phyloP scores from a whole-genome alignment of 1,140 invertebrate genomes.

The Prorops nasuta region DNA sequence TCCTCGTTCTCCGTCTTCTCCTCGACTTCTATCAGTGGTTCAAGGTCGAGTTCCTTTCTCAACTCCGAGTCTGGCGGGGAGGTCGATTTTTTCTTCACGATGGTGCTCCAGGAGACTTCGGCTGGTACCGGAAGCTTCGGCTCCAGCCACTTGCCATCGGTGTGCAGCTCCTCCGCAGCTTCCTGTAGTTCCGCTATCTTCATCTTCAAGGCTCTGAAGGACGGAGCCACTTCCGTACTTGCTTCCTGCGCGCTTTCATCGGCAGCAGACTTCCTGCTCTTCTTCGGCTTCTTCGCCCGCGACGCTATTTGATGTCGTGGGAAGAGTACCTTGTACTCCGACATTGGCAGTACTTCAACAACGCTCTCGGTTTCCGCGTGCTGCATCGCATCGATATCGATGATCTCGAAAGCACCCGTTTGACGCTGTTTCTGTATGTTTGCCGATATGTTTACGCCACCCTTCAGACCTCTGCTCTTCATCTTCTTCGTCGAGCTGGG shows the following conservation, averaged over 20 bases:
- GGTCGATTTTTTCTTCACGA: conserved; percentile 25
- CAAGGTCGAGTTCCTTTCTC: conserved; percentile 11
- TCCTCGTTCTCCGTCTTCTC: background rate
- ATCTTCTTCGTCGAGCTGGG: conserved; percentile 28
- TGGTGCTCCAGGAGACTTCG: conserved; percentile 32
- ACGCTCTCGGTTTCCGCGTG: conserved; percentile 29
- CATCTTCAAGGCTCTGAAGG: background rate
- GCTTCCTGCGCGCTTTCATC: conserved; percentile 11
- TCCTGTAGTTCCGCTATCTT: conserved; percentile 16
- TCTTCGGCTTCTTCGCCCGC: conserved; percentile 23
- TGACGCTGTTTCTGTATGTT: conserved; percentile 7
- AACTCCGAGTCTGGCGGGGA: conserved; percentile 10
- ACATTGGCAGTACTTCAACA: background rate
- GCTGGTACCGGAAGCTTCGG: background rate
- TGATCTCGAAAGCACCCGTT: conserved; percentile 36
- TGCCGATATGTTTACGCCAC: background rate
- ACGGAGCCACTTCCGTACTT: conserved; percentile 1
- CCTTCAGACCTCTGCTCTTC: conserved; percentile 14
- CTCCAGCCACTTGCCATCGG: background rate
- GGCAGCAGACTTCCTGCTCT: conserved; percentile 15
- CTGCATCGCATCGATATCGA: conserved; percentile 45
- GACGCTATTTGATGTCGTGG: conserved; percentile 11
- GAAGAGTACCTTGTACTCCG: conserved; percentile 38
- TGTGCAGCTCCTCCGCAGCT: conserved; percentile 1
- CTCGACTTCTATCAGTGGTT: background rate